Conservation (phyloP, 2,888 invertebrate species). For the Cecidostiba fungosa region DNA sequence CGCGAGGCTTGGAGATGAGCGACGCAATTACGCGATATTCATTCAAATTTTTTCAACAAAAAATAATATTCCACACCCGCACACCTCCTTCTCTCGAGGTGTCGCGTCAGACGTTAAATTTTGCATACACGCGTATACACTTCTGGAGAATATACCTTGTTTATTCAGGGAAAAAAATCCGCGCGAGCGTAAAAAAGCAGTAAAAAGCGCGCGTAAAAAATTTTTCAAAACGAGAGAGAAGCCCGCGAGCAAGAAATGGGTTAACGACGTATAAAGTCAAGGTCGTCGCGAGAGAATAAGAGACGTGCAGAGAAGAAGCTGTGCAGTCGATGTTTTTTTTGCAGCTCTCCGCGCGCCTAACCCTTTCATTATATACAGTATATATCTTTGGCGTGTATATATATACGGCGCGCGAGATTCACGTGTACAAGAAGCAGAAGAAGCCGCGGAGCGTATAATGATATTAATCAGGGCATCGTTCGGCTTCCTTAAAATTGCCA, state of each 20-base stretch:
- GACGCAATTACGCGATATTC: neutral
- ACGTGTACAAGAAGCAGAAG: neutral
- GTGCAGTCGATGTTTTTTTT: conserved; percentile 32
- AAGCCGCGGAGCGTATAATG: conserved; percentile 71
- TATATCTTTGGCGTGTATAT: conserved; percentile 7
- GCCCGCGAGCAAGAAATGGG: conserved; percentile 31
- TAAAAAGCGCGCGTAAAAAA: conserved; percentile 12
- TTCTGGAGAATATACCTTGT: conserved; percentile 1
- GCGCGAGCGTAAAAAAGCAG: neutral
- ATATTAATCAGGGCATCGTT: conserved; percentile 79
- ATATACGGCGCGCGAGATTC: neutral
- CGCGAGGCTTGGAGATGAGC: neutral
- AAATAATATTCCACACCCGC: neutral
- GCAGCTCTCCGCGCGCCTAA: conserved; percentile 38
- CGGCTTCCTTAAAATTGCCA: conserved; percentile 80
- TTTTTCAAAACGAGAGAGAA: conserved; percentile 1
- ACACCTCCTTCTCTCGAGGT: neutral
- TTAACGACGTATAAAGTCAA: conserved; percentile 43
- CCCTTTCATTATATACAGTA: conserved; percentile 53
- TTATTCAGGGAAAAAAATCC: neutral
- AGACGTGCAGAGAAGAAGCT: conserved; percentile 35
- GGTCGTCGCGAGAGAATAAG: conserved; percentile 1
- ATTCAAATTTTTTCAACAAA: neutral
- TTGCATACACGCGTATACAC: neutral
- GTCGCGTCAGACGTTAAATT: neutral